Conservation (phyloP, 2,797 vertebrate species). For the Lutjanus campechanus region DNA sequence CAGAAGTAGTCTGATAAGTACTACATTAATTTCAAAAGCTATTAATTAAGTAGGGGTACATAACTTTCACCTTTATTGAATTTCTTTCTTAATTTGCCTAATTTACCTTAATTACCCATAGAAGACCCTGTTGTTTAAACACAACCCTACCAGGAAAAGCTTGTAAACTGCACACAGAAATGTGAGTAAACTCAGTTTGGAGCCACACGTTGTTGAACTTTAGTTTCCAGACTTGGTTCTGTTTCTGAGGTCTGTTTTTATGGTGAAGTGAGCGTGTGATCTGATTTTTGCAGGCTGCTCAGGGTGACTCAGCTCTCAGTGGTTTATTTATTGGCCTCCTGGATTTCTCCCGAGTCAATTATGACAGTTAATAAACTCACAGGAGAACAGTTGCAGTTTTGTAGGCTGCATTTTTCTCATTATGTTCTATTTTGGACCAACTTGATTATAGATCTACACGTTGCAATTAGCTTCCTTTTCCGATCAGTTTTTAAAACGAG, state of each 20-base stretch:
- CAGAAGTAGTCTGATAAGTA: not conserved
- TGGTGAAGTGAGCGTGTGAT: not conserved
- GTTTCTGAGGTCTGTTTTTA: constrained; percentile 32
- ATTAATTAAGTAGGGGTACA: not conserved
- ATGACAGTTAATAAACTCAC: constrained; percentile 28
- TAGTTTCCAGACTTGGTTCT: not conserved
- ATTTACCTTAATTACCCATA: not conserved
- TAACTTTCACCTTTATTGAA: not conserved
- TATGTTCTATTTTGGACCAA: not conserved
- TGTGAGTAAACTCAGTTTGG: not conserved
- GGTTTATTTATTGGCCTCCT: constrained; percentile 11
- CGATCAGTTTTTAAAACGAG: not conserved
- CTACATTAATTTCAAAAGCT: not conserved
- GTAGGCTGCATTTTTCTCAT: not conserved
- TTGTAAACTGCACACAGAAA: not conserved
- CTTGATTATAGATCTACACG: not conserved
- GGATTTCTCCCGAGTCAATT: not conserved
- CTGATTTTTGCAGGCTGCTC: not conserved
- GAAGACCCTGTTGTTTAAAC: not conserved
- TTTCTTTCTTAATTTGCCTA: not conserved
- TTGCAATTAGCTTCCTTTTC: not conserved
- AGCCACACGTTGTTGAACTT: not conserved
- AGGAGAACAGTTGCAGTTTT: not conserved
- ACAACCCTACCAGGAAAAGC: not conserved
- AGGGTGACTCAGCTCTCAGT: constrained; percentile 9